phyloP scores from a whole-genome alignment of 1,140 invertebrate species.

The Mamestra configurata region DNA sequence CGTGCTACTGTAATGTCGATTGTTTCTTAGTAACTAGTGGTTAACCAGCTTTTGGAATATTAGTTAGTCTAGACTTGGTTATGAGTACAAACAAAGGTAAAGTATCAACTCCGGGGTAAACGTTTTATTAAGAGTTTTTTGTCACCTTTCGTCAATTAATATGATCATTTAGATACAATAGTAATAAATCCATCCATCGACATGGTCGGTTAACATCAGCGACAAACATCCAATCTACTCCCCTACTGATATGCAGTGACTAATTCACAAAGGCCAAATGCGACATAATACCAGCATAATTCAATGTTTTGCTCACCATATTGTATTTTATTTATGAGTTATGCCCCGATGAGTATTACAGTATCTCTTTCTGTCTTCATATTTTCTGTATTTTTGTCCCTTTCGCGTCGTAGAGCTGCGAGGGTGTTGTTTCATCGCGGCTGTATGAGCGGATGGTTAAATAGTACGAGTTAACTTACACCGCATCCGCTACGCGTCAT shows the following conservation, averaged over 20 bases:
- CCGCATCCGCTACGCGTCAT: conserved; percentile 81
- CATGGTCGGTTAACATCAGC: conserved; percentile 73
- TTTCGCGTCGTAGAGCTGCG: conserved; percentile 61
- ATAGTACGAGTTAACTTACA: conserved; percentile 86
- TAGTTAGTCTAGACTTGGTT: too few species aligned
- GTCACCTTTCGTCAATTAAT: conserved; percentile 25
- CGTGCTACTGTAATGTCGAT: not conserved
- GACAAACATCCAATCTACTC: conserved; percentile 75
- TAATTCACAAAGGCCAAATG: conserved; percentile 87
- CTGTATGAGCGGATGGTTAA: conserved; percentile 84
- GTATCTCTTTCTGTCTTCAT: conserved; percentile 67
- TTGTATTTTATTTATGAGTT: conserved; percentile 89
- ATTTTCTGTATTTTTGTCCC: conserved; percentile 59
- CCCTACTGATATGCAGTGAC: conserved; percentile 78
- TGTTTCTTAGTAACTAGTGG: too few species aligned
- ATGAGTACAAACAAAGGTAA: not conserved
- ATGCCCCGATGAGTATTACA: conserved; percentile 75
- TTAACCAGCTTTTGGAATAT: too few species aligned
- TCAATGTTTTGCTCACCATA: conserved; percentile 89
- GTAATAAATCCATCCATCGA: conserved; percentile 68
- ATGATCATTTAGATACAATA: conserved; percentile 48
- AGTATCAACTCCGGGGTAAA: not conserved
- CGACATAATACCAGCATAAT: conserved; percentile 89
- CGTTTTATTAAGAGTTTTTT: not conserved
- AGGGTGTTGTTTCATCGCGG: conserved; percentile 78